phyloP scores from a whole-genome alignment of 2,888 invertebrate genomes.

The Pachycephus smyrnensis region DNA sequence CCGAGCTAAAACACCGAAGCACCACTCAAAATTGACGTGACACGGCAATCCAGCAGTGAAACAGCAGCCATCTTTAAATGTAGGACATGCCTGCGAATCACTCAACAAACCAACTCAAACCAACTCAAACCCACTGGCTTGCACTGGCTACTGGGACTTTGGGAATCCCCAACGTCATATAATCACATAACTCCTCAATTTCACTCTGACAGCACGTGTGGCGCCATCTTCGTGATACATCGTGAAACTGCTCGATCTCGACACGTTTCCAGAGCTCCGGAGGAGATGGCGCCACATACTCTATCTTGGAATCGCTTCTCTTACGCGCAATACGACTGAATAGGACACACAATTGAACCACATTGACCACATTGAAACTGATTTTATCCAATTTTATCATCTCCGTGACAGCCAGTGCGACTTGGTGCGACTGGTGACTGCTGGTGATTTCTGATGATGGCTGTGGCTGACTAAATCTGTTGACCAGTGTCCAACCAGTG shows the following conservation, averaged over 20 bases:
- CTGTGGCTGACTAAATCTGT: too few species aligned
- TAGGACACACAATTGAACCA: too few species aligned
- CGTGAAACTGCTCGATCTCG: background rate
- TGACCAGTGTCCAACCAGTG: too few species aligned
- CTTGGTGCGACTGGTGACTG: too few species aligned
- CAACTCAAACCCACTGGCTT: too few species aligned
- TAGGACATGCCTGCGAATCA: background rate
- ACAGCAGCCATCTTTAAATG: constrained; percentile 63
- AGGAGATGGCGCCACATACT: background rate
- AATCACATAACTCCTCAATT: too few species aligned
- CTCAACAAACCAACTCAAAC: too few species aligned
- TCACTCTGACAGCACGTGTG: background rate
- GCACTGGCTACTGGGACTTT: background rate
- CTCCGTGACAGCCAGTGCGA: too few species aligned
- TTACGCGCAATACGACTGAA: too few species aligned
- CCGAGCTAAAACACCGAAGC: constrained; percentile 39
- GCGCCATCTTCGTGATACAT: background rate
- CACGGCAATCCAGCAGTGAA: constrained; percentile 55
- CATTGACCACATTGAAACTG: too few species aligned
- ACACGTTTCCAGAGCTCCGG: background rate
- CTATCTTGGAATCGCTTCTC: background rate
- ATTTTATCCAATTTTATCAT: too few species aligned
- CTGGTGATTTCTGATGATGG: too few species aligned
- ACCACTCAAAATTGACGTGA: constrained; percentile 55
- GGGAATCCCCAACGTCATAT: background rate